A percentile compares a stretch with the other conserved stretches of the same genome.
Evolutionary conservation across 1,140 invertebrate genomes (phyloP).

Genomic region (Drosophila arawakana): DNA sequence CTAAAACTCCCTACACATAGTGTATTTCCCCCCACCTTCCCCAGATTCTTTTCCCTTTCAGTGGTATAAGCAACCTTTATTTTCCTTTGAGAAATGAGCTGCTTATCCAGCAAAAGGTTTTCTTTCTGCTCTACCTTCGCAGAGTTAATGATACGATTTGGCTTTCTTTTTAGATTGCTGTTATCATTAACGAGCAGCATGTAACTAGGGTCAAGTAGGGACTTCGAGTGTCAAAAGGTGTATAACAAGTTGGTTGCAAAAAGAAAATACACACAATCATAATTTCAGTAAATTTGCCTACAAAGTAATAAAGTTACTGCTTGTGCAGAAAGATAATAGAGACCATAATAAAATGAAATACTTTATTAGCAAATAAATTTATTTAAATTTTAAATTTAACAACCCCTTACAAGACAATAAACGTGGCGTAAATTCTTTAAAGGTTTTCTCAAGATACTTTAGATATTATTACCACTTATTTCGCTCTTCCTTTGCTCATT

Average conservation of each 20-base stretch:
- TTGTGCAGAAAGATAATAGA: neutral
- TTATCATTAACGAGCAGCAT: slow-evolving; percentile 38
- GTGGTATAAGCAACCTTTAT: slow-evolving; percentile 3
- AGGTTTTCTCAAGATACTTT: neutral
- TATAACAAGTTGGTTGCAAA: neutral
- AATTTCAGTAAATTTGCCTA: neutral
- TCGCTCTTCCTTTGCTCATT: neutral
- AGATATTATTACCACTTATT: neutral
- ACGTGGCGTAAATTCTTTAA: neutral
- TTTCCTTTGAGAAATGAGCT: slow-evolving; percentile 71
- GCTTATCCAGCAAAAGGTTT: slow-evolving; percentile 73
- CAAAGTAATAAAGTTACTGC: slow-evolving; percentile 1
- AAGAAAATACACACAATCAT: neutral
- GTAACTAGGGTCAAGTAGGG: neutral
- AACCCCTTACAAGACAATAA: no score
- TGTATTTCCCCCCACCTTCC: slow-evolving; percentile 25
- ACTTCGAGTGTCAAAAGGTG: slow-evolving; percentile 2
- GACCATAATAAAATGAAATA: no score
- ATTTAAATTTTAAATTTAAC: no score
- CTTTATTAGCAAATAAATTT: no score
- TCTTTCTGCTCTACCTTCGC: slow-evolving; percentile 18
- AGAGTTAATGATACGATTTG: slow-evolving; percentile 66
- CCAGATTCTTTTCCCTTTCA: slow-evolving; percentile 28
- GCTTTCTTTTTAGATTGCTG: slow-evolving; percentile 22
- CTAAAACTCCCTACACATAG: slow-evolving; percentile 14